Evolutionary conservation across 2,888 invertebrate genomes (phyloP).

Genomic region (Cinara cedri): DNA sequence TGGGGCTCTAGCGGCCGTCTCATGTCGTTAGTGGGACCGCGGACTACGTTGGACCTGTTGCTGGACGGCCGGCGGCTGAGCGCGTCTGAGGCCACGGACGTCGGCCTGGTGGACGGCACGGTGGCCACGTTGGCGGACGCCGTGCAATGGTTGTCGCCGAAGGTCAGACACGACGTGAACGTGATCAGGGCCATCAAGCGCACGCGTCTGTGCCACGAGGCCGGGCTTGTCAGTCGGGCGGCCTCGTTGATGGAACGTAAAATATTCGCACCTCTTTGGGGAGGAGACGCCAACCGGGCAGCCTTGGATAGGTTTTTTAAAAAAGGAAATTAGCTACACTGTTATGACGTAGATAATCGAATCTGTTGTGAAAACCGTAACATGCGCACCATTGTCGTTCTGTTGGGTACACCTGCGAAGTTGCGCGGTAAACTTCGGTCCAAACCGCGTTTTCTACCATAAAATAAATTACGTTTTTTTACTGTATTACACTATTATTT

Average conservation of each 20-base stretch:
- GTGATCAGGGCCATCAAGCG: conserved; percentile 61
- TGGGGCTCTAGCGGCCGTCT: conserved; percentile 66
- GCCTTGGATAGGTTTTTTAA: conserved; percentile 63
- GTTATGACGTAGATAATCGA: too few species aligned
- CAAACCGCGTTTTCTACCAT: too few species aligned
- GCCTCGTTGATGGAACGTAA: conserved; percentile 62
- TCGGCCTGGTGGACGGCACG: conserved; percentile 63
- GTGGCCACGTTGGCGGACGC: conserved; percentile 61
- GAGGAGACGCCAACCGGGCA: conserved; percentile 62
- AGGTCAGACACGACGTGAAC: conserved; percentile 60
- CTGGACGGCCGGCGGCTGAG: conserved; percentile 62
- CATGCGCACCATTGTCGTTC: too few species aligned
- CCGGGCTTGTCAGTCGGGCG: conserved; percentile 28
- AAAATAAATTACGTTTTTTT: too few species aligned
- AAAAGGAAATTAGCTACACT: conserved; percentile 60
- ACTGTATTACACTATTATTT: too few species aligned
- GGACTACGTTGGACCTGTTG: conserved; percentile 64
- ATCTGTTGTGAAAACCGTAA: too few species aligned
- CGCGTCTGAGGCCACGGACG: conserved; percentile 62
- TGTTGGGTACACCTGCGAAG: too few species aligned
- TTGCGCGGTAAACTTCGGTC: too few species aligned
- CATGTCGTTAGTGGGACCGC: conserved; percentile 63
- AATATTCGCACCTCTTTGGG: conserved; percentile 64
- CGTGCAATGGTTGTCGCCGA: conserved; percentile 62
- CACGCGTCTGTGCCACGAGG: conserved; percentile 56